A percentile compares a stretch with the other conserved stretches of the same genome.
Evolutionary conservation across 2,888 invertebrate genomes (phyloP).

Genomic region (Thereva unica): DNA sequence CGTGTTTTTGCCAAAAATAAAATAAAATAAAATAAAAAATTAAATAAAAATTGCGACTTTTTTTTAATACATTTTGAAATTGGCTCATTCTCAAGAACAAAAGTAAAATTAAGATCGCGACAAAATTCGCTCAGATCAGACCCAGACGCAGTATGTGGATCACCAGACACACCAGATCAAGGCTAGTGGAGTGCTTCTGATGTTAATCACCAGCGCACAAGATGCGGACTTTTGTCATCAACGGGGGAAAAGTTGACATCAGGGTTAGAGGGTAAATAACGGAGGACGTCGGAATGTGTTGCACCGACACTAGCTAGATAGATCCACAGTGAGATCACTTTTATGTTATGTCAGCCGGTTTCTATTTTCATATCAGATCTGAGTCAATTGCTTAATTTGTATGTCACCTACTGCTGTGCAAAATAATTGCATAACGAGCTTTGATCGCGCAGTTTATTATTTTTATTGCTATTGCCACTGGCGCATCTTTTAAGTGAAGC

Average conservation of each 20-base stretch:
- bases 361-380: conserved; percentile 21
- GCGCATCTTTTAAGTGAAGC: too few relatives aligned
- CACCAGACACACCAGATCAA: not conserved
- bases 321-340: conserved; percentile 16
- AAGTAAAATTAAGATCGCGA: conserved; percentile 1
- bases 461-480: not conserved
- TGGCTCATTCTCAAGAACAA: conserved; percentile 2
- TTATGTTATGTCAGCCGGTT: conserved; percentile 3
- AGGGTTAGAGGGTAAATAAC: conserved; percentile 6
- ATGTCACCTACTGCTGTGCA: not conserved
- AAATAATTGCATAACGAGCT: too few relatives aligned
- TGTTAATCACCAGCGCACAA: too few relatives aligned
- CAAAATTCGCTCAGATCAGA: not conserved
- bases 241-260: not conserved
- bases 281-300: conserved; percentile 6
- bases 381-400: conserved; percentile 21
- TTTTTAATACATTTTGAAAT: not conserved
- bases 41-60: too few relatives aligned
- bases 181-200: too few relatives aligned
- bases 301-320: conserved; percentile 1
- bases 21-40: too few relatives aligned
- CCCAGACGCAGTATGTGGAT: not conserved
- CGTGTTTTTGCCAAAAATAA: too few relatives aligned
- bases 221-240: too few relatives aligned
- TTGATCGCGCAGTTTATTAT: not conserved